Percentiles rank a stretch among this genome's conserved stretches.
Conservation (phyloP, 2,113 vertebrate genomes). For the Pomatostomus ruficeps region DNA sequence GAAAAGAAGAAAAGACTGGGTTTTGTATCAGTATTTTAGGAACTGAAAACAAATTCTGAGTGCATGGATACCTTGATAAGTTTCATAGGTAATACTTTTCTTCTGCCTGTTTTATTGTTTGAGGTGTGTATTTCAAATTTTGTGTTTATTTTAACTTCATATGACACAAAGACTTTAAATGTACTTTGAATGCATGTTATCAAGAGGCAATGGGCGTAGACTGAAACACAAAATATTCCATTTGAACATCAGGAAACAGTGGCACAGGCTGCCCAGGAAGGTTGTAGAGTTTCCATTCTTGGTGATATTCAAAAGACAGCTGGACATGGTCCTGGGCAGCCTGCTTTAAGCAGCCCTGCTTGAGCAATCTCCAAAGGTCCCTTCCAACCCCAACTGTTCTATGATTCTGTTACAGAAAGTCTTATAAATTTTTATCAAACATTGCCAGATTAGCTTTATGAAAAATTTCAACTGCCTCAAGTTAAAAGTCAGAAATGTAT, state of each 20-base stretch:
- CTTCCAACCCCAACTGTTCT: not conserved
- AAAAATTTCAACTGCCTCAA: not conserved
- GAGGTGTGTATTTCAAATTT: not conserved
- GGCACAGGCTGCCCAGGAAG: not conserved
- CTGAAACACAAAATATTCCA: not conserved
- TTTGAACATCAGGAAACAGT: not conserved
- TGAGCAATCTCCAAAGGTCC: not conserved
- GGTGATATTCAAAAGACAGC: not conserved
- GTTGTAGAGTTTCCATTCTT: not conserved
- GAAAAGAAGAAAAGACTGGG: not conserved
- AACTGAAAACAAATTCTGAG: not conserved
- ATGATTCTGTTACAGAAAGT: not conserved
- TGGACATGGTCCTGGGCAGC: not conserved
- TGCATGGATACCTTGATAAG: not conserved
- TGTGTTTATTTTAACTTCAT: not conserved
- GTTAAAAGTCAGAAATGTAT: not conserved
- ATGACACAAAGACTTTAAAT: not conserved
- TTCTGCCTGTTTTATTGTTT: not conserved
- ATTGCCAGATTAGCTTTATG: not conserved
- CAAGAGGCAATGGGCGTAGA: not conserved
- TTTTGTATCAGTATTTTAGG: not conserved
- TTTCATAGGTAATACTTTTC: not conserved
- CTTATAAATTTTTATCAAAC: constrained; percentile 11
- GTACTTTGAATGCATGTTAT: not conserved
- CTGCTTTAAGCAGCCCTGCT: not conserved